Percentiles rank a stretch among this genome's conserved stretches.
Conservation (phyloP, 2,113 vertebrate species). For the Spea bombifrons region DNA sequence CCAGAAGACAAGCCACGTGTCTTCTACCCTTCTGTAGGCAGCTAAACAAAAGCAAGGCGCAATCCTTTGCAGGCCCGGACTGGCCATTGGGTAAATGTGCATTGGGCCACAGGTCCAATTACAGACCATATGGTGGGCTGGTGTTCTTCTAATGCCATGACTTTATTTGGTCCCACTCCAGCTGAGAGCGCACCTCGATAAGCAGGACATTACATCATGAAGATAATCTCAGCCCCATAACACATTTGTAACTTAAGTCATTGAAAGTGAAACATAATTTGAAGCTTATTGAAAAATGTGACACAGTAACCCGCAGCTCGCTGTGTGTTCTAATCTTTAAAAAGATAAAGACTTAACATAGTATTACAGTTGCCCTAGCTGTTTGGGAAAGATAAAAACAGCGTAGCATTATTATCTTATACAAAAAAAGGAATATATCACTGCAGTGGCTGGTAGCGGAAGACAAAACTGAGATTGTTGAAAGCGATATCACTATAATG, state of each 20-base stretch:
- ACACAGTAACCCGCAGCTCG: constrained; percentile 23
- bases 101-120: no score
- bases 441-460: constrained; percentile 19
- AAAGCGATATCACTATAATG: constrained; percentile 16
- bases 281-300: constrained; percentile 28
- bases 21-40: not conserved
- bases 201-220: constrained; percentile 17
- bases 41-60: not conserved
- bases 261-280: constrained; percentile 34
- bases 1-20: not conserved
- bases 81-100: no score
- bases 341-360: constrained; percentile 26
- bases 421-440: constrained; percentile 30
- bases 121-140: no score
- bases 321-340: constrained; percentile 29
- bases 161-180: no score
- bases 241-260: constrained; percentile 34
- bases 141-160: no score
- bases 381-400: constrained; percentile 27
- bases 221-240: constrained; percentile 22
- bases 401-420: constrained; percentile 18
- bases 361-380: constrained; percentile 22
- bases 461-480: constrained; percentile 39
- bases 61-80: no score
- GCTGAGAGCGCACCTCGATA: no score